Evolutionary conservation across 2,888 invertebrate genomes (phyloP).

Genomic region (Busseola fusca): DNA sequence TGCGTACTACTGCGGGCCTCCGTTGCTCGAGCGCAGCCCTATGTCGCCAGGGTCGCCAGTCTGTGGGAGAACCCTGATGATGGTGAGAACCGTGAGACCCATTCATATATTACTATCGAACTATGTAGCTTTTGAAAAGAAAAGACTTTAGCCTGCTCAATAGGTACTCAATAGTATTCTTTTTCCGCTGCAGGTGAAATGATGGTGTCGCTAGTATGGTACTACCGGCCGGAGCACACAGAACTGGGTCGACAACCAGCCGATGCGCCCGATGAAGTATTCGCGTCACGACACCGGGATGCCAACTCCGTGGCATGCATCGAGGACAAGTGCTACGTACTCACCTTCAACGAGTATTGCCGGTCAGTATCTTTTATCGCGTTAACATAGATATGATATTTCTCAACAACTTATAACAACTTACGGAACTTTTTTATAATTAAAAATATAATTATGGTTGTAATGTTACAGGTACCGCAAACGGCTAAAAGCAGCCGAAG

Average conservation of each 20-base stretch:
- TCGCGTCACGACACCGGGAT: conserved; percentile 98
- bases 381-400: not conserved
- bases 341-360: conserved; percentile 98
- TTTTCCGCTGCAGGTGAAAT: conserved; percentile 93
- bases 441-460: not conserved
- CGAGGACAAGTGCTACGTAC: conserved; percentile 98
- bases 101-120: conserved; percentile 18
- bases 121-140: not conserved
- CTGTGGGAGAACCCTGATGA: conserved; percentile 98
- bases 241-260: conserved; percentile 94
- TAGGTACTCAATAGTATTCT: not conserved
- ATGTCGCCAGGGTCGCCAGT: conserved; percentile 97
- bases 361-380: conserved; percentile 89
- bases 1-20: conserved; percentile 96
- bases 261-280: conserved; percentile 97
- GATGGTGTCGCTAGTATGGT: conserved; percentile 99
- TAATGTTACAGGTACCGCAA: conserved; percentile 93
- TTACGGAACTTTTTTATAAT: not conserved
- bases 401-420: too few relatives aligned
- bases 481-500: conserved; percentile 93
- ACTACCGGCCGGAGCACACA: conserved; percentile 99
- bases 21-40: conserved; percentile 95
- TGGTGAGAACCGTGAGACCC: conserved; percentile 88
- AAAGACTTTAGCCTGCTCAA: not conserved
- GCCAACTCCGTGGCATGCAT: conserved; percentile 99